Evolutionary conservation across 2,888 invertebrate species (phyloP).

Genomic region (Stenurella melanura): DNA sequence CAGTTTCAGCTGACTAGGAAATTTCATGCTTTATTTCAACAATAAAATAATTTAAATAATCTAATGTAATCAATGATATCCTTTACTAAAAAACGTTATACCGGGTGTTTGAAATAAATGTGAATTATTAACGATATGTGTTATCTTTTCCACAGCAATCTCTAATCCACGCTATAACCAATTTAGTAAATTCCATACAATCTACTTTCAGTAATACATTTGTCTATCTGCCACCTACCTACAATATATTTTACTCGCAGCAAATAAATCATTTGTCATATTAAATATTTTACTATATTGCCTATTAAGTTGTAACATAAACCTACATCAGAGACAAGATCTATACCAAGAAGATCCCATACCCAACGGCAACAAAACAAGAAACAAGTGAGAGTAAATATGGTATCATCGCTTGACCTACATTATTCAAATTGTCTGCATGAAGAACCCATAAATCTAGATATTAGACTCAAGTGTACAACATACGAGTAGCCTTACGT

Average conservation of each 20-base stretch:
- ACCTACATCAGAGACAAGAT: conserved; percentile 6
- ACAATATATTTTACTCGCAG: background rate
- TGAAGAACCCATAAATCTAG: conserved; percentile 49
- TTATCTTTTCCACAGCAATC: too few relatives aligned
- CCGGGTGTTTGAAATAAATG: too few relatives aligned
- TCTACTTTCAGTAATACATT: background rate
- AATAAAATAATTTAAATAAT: too few relatives aligned
- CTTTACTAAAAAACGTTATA: too few relatives aligned
- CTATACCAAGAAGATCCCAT: conserved; percentile 1
- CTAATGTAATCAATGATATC: too few relatives aligned
- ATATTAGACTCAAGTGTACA: conserved; percentile 42
- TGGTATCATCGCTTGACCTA: conserved; percentile 47
- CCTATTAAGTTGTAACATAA: conserved; percentile 3
- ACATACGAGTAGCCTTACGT: conserved; percentile 19
- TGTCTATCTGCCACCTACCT: background rate
- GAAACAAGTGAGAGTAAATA: conserved; percentile 41
- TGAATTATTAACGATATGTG: too few relatives aligned
- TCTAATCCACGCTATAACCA: too few relatives aligned
- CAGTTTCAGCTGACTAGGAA: too few relatives aligned
- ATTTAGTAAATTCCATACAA: too few relatives aligned
- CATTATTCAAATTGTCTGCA: conserved; percentile 47
- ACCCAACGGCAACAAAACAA: conserved; percentile 21
- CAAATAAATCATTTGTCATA: background rate
- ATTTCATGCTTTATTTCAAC: too few relatives aligned
- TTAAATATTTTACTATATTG: background rate